These are phyloP conservation scores for Dolichallabes microphthalmus DNA, from an alignment of 2,113 vertebrate species.

Conservation along the genomic window DNA sequence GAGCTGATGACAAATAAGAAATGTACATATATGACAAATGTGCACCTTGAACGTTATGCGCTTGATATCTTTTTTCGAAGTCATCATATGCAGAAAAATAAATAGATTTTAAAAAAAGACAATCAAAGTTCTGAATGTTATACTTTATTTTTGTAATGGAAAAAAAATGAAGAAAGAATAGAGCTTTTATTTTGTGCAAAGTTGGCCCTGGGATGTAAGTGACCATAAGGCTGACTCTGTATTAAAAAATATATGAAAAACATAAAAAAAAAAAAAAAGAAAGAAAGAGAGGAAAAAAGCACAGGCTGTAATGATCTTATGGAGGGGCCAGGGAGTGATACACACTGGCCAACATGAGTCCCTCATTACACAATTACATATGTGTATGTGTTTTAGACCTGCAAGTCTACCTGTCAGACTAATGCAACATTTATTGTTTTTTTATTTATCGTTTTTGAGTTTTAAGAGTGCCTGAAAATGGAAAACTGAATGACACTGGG, in stretches of 20 bases:
- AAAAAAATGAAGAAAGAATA: constrained; percentile 79
- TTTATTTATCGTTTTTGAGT: constrained; percentile 4
- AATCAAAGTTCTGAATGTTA: constrained; percentile 99
- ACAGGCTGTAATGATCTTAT: constrained; percentile 27
- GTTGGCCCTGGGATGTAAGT: constrained; percentile 86
- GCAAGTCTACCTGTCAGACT: constrained; percentile 25
- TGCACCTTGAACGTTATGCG: constrained; percentile 88
- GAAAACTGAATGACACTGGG: constrained; percentile 14
- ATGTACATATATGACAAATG: constrained; percentile 62
- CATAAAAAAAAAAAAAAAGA: not conserved
- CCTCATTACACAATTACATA: constrained; percentile 28
- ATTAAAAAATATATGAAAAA: constrained; percentile 62
- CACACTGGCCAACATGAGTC: constrained; percentile 21
- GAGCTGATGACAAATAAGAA: no score
- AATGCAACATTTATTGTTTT: constrained; percentile 8
- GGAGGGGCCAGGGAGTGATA: constrained; percentile 16
- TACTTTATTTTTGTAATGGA: constrained; percentile 97
- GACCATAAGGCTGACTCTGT: constrained; percentile 81
- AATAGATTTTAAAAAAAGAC: constrained; percentile 90
- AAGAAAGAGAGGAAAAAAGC: not conserved
- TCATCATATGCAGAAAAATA: constrained; percentile 86
- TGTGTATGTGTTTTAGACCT: constrained; percentile 17
- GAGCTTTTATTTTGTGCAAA: constrained; percentile 85
- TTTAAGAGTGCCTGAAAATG: constrained; percentile 21
- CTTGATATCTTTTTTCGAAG: constrained; percentile 92